Percentiles rank a stretch among this genome's conserved stretches.
Conservation (phyloP, 2,888 invertebrate genomes). For the Amblyteles armatorius region DNA sequence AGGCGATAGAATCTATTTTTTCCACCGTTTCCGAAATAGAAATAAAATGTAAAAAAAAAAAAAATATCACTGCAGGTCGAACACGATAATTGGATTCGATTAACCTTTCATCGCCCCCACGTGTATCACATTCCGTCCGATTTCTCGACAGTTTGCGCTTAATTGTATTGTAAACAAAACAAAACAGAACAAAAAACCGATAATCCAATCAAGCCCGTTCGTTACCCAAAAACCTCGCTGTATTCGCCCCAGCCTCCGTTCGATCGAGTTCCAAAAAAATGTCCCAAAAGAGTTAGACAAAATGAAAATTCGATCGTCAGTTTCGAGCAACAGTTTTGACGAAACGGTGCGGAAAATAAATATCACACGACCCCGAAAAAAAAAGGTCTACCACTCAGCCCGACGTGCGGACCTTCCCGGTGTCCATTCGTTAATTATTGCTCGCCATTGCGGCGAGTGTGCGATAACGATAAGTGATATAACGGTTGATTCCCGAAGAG, state of each 20-base stretch:
- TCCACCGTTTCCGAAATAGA: not conserved
- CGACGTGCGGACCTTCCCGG: slow-evolving; percentile 2
- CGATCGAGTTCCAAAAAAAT: not conserved
- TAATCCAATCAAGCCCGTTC: not conserved
- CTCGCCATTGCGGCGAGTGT: slow-evolving; percentile 26
- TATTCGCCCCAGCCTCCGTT: not conserved
- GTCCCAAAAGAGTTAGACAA: not conserved
- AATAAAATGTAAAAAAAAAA: not conserved
- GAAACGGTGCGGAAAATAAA: slow-evolving; percentile 24
- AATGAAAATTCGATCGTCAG: not conserved
- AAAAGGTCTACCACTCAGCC: not conserved
- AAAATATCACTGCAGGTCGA: not conserved
- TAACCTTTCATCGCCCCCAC: slow-evolving; percentile 1
- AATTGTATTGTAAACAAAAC: not conserved
- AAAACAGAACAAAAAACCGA: not conserved
- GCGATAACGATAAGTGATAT: slow-evolving; percentile 62
- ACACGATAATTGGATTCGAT: slow-evolving; percentile 14
- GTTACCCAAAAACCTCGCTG: not conserved
- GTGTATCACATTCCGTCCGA: slow-evolving; percentile 4
- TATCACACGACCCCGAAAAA: slow-evolving; percentile 9
- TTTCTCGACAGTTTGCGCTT: not conserved
- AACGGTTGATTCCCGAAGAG: slow-evolving; percentile 59
- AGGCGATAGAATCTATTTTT: not conserved
- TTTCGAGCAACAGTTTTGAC: not conserved
- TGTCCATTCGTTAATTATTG: slow-evolving; percentile 55